Base-by-base conservation (phyloP, 2,888 invertebrate genomes). In the Ceramica pisi region DNA sequence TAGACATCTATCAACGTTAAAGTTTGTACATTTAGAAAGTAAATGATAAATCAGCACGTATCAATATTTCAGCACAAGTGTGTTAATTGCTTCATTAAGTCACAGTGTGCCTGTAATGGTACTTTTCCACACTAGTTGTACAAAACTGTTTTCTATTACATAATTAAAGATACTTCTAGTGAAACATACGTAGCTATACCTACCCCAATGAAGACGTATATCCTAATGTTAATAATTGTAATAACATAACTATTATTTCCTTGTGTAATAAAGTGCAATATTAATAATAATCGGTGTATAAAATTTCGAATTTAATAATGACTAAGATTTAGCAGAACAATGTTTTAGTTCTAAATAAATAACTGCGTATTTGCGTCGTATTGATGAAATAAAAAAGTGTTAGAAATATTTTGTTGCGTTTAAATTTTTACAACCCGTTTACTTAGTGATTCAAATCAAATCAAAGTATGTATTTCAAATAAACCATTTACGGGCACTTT, bases 221-320 rank as follows among this genome's bases (percentile, higher is more conserved):
- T 50, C n/a, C n/a, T n/a, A 35, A 53, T 46, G 41, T 55, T 57
- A 50, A 53, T 44, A 44, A 51, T 57, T 46, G 35, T 64, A 64
- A 72, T 59, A 38, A 48, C 56, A 60, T 48, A 46, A 44, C 44
- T 14, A 59, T 73, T 53, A 46, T 71, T 81, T 64, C 71, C 69
- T 75, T 62, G 71, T 77, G 74, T 78, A 81, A 73, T 77, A 78
- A 80, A 71, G 95, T 95, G 95, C 95, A 95, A 95, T 95, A 94
- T 92, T 93, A 93, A 84, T 78, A 74, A 86, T 87, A 82, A 86
- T 88, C 75, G 87, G 69, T 91, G 90, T 92, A 92, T 93, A 92
- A 90, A 92, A 92, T 92, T 93, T 93, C 93, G 94, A 94, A 94
- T 94, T 94, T 94, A 94, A 93, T 93, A 93, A 87, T 82, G 78